Evolutionary conservation across 2,113 vertebrate species (phyloP).

Genomic region (Muntiacus muntjak): DNA sequence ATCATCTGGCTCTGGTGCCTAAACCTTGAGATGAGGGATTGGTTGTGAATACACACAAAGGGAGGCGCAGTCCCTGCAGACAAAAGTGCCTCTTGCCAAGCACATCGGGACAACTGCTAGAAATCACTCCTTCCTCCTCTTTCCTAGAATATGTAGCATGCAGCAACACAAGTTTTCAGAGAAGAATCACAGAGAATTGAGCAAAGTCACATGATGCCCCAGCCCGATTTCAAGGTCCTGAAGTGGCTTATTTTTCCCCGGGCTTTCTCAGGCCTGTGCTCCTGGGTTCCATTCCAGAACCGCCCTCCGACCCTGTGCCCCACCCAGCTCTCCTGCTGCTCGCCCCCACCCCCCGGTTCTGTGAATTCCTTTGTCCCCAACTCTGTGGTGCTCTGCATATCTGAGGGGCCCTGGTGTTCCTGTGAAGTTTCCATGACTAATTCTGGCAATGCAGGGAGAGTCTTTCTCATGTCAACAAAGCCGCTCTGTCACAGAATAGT

Average conservation of each 20-base stretch:
- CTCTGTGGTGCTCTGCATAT: neutral
- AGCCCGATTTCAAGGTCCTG: neutral
- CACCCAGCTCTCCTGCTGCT: neutral
- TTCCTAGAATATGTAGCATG: neutral
- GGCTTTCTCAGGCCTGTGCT: neutral
- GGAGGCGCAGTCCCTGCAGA: neutral
- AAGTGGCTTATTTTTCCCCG: neutral
- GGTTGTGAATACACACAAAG: neutral
- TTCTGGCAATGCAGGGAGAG: slow-evolving; percentile 45
- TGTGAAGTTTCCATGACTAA: slow-evolving; percentile 66
- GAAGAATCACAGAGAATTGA: neutral
- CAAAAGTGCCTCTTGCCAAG: neutral
- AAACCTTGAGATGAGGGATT: neutral
- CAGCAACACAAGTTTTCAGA: neutral
- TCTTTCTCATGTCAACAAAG: slow-evolving; percentile 41
- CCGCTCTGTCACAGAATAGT: neutral
- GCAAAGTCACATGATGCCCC: neutral
- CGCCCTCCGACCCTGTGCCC: neutral
- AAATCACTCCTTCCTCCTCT: neutral
- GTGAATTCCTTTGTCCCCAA: slow-evolving; percentile 44
- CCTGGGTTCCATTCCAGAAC: neutral
- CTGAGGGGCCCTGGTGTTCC: slow-evolving; percentile 15
- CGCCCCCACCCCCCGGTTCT: neutral
- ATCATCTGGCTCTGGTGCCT: neutral
- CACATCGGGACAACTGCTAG: neutral